These are phyloP conservation scores for Condylostylus longicornis DNA, from an alignment of 1,140 invertebrate genomes.

Conservation along the genomic window DNA sequence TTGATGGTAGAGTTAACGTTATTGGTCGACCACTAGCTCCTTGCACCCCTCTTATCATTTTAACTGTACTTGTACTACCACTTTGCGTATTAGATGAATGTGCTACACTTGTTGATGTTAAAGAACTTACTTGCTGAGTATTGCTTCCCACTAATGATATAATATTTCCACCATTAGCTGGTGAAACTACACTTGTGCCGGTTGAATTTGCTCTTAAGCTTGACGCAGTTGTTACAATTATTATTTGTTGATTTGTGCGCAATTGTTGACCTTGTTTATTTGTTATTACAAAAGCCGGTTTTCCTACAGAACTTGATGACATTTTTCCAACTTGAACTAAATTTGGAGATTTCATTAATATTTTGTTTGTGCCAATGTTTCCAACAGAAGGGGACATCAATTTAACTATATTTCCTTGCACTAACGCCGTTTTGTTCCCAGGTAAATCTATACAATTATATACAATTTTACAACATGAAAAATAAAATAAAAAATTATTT, in stretches of 20 bases:
- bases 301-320: constrained; percentile 28
- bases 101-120: constrained; percentile 14
- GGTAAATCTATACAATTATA: constrained; percentile 21
- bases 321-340: constrained; percentile 47
- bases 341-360: constrained; percentile 51
- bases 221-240: constrained; percentile 55
- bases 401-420: constrained; percentile 26
- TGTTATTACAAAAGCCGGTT: constrained; percentile 30
- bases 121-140: constrained; percentile 8
- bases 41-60: constrained; percentile 45
- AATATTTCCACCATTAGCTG: constrained; percentile 33
- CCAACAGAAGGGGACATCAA: constrained; percentile 23
- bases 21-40: constrained; percentile 44
- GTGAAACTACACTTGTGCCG: constrained; percentile 36
- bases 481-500: constrained; percentile 1
- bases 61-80: no score
- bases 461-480: not conserved
- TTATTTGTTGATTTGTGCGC: constrained; percentile 45
- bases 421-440: constrained; percentile 20
- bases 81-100: constrained; percentile 25
- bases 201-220: constrained; percentile 37
- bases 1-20: constrained; percentile 48
- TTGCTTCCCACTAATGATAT: constrained; percentile 21
- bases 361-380: constrained; percentile 39
- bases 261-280: constrained; percentile 35